Conservation (phyloP, 1,140 invertebrate species). For the Drosophila sp. region DNA sequence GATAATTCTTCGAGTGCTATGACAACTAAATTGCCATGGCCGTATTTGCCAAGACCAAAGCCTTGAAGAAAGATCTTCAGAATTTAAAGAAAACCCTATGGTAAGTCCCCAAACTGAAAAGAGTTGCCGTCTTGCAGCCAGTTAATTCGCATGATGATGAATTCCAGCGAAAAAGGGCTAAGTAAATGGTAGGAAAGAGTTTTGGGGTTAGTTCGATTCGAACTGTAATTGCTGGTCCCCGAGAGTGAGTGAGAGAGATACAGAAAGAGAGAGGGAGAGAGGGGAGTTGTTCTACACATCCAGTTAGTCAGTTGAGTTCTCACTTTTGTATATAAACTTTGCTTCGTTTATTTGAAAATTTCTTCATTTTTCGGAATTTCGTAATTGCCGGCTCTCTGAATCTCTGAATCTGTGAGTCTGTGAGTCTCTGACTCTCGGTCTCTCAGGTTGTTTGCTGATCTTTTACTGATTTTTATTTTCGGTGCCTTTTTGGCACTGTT, state of each 20-base stretch:
- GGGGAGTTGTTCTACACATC: conserved; percentile 58
- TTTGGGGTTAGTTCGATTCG: conserved; percentile 17
- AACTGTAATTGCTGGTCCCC: conserved; percentile 74
- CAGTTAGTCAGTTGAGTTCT: conserved; percentile 76
- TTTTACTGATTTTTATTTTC: conserved; percentile 69
- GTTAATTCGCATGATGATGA: conserved; percentile 82
- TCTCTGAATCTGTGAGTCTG: conserved; percentile 20
- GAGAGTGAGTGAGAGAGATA: not conserved
- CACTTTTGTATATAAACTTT: conserved; percentile 72
- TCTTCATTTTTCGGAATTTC: conserved; percentile 82
- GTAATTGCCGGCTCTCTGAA: conserved; percentile 71
- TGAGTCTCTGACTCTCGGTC: conserved; percentile 19
- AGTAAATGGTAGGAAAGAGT: conserved; percentile 58
- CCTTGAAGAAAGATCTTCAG: conserved; percentile 2
- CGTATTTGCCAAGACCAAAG: conserved; percentile 62
- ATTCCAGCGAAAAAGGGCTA: conserved; percentile 78
- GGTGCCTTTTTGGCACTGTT: conserved; percentile 62
- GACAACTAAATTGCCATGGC: conserved; percentile 82
- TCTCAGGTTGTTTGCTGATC: conserved; percentile 71
- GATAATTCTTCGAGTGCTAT: conserved; percentile 81
- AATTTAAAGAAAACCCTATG: conserved; percentile 4
- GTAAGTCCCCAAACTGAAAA: conserved; percentile 4
- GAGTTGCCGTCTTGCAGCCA: conserved; percentile 17
- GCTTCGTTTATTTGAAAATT: conserved; percentile 83
- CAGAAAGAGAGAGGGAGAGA: not conserved